Base-by-base conservation (phyloP, 2,797 vertebrate species). In the Anguilla megastoma region DNA sequence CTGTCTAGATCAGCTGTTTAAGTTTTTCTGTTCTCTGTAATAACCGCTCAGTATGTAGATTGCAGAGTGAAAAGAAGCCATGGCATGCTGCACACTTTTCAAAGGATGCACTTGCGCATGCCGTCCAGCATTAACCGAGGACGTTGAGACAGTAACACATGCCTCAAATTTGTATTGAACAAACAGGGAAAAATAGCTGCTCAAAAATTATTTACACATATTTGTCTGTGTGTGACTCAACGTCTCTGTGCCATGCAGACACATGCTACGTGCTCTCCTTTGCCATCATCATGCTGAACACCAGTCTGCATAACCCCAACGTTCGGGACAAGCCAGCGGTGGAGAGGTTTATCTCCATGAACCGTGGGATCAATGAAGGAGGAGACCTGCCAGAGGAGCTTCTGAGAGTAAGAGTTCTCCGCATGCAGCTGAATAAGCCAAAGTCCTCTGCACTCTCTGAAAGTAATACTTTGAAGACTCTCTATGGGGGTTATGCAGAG, bases 201-300 rank as follows among this genome's bases (percentile, higher is more conserved):
- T 24, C 18, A 82, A 48, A 82, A 48, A 16, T 80, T 9, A 2
- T 16, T n/a, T 80, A 54, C 52, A 50, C 24, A 54, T 56, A 24
- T n/a, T 52, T n/a, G 0, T 41, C 18, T n/a, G 52, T 85, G 82
- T 54, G 12, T 85, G 50, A 54, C 30, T 58, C n/a, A 30, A 52
- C 14, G 52, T 80, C 79, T 88, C 66, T 50, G 69, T 82, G 36
- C 0, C 50, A 91, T 92, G 88, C 95, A 99, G 98, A 99, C 92
- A 99, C 98, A 0, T 99, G 98, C 95, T 99, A 99, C 0, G 97
- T 99, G 89, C 96, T 99, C 76, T 99, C 98, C 0, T 99, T 99
- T 12, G 98, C 98, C 0, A 98, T 99, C 95, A 99, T 99, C 92
- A 99, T 99, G 98, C 95, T 99, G 86, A 99, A 99, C 92, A 99